Evolutionary conservation across 2,113 vertebrate genomes (phyloP).

Genomic region (Cinclus cinclus): DNA sequence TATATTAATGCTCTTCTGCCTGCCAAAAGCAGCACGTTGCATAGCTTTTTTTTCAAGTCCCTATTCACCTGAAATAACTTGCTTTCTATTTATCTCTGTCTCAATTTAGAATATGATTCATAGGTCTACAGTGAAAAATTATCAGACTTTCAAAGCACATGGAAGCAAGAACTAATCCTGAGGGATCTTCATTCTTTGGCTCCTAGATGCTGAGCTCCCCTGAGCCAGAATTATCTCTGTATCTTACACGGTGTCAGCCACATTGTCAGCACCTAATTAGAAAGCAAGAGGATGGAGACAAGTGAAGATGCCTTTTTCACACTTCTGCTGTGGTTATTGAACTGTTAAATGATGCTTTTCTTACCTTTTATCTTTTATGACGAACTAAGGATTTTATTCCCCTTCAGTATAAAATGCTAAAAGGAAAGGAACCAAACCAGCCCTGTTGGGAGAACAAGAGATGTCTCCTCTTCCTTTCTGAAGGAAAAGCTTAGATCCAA

Average conservation of each 20-base stretch:
- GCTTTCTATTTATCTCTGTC: constrained; percentile 59
- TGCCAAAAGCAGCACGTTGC: constrained; percentile 30
- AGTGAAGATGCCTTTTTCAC: neutral
- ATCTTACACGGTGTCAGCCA: neutral
- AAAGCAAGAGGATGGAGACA: neutral
- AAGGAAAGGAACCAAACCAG: rapidly evolving
- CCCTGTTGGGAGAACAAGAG: neutral
- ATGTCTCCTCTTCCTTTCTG: neutral
- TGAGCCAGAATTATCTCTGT: neutral
- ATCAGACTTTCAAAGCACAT: neutral
- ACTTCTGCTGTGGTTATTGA: neutral
- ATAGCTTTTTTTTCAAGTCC: constrained; percentile 13
- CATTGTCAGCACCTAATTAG: constrained; percentile 23
- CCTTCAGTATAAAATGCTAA: neutral
- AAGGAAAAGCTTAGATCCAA: neutral
- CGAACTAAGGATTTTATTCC: neutral
- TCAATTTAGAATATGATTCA: constrained; percentile 52
- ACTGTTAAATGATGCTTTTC: constrained; percentile 2
- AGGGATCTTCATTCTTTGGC: neutral
- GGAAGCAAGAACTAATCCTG: constrained; percentile 4
- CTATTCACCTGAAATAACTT: constrained; percentile 61
- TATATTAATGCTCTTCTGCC: constrained; percentile 48
- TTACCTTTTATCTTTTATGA: neutral
- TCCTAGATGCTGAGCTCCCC: neutral
- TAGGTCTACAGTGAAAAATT: constrained; percentile 35